phyloP scores from a whole-genome alignment of 35 echinoderm and acorn worm species.

The Patiria miniata region DNA sequence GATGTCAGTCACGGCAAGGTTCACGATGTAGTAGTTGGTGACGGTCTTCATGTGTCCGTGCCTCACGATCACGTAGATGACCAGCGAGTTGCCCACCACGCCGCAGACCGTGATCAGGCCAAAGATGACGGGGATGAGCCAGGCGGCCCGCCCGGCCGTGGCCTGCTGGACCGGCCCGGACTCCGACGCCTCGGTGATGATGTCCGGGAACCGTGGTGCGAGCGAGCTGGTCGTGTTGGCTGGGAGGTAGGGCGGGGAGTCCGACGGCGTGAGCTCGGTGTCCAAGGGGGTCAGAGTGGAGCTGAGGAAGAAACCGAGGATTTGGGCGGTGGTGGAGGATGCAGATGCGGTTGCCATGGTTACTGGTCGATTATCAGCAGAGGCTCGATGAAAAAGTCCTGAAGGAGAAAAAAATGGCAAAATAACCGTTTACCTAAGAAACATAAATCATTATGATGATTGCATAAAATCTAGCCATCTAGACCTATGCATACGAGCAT shows the following conservation, averaged over 20 bases:
- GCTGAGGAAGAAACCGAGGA: too few relatives aligned
- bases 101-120: slow-evolving; percentile 75
- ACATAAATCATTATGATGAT: too few relatives aligned
- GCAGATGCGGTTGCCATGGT: too few relatives aligned
- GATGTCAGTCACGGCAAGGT: slow-evolving; percentile 88
- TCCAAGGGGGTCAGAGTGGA: too few relatives aligned
- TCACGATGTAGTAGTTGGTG: slow-evolving; percentile 98
- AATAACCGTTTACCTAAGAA: too few relatives aligned
- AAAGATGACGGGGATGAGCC: slow-evolving; percentile 74
- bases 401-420: too few relatives aligned
- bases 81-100: slow-evolving; percentile 77
- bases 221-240: not conserved
- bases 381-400: too few relatives aligned
- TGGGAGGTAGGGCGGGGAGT: not conserved
- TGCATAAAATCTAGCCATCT: too few relatives aligned
- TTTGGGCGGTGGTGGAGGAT: too few relatives aligned
- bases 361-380: too few relatives aligned
- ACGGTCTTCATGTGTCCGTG: slow-evolving; percentile 90
- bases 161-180: not conserved
- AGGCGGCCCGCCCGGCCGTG: slow-evolving; percentile 13
- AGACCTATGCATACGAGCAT: too few relatives aligned
- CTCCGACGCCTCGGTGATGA: not conserved
- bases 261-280: too few relatives aligned
- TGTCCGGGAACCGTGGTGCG: not conserved
- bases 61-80: slow-evolving; percentile 81